Evolutionary conservation across 2,797 vertebrate species (phyloP).

Genomic region (Acestrorhynchus altus): DNA sequence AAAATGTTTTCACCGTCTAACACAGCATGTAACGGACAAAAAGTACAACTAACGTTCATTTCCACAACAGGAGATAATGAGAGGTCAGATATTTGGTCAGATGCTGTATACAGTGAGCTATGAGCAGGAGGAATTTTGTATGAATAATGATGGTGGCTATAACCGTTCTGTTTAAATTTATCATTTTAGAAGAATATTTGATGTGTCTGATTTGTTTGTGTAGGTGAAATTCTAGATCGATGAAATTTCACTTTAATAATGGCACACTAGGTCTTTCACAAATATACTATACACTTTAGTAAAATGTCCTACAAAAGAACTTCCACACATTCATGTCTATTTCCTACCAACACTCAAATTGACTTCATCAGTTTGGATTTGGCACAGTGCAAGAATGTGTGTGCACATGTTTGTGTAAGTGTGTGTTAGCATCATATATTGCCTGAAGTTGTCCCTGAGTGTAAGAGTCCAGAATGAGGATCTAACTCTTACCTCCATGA

Average conservation of each 20-base stretch:
- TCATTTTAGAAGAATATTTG: not conserved
- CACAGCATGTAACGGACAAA: conserved; percentile 8
- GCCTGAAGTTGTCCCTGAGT: conserved; percentile 37
- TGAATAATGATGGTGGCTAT: conserved; percentile 5
- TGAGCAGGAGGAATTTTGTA: not conserved
- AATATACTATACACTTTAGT: too few relatives aligned
- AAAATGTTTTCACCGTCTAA: conserved; percentile 4
- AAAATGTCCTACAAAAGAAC: not conserved
- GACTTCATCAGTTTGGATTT: conserved; percentile 6
- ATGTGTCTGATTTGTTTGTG: not conserved
- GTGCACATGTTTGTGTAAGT: not conserved
- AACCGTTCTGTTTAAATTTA: not conserved
- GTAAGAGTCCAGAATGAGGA: conserved; percentile 15
- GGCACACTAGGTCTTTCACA: not conserved
- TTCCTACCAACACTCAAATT: conserved; percentile 3
- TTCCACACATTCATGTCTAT: not conserved
- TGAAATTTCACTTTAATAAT: not conserved
- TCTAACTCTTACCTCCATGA: conserved; percentile 32
- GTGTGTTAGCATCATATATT: conserved; percentile 35
- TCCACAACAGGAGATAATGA: not conserved
- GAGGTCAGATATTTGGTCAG: not conserved
- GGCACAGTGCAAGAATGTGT: not conserved
- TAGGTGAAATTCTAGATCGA: not conserved
- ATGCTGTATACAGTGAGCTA: conserved; percentile 18
- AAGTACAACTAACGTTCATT: conserved; percentile 4